phyloP scores from a whole-genome alignment of 1,140 invertebrate species.

The Carcinoscorpius rotundicauda region DNA sequence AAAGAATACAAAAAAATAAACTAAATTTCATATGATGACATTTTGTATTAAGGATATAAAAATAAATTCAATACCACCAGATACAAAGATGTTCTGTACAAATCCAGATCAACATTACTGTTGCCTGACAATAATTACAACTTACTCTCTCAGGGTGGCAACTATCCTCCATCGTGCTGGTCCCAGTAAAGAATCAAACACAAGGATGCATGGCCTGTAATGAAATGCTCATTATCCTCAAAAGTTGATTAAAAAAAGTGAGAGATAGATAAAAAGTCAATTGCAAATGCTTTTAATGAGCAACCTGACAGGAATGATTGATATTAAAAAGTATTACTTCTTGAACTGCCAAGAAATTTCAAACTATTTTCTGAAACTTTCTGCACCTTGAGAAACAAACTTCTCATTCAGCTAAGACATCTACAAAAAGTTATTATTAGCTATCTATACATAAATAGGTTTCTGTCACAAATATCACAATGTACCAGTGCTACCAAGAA shows the following conservation, averaged over 20 bases:
- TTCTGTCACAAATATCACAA: too few species aligned
- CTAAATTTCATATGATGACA: too few species aligned
- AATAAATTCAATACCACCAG: too few species aligned
- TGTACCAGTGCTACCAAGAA: too few species aligned
- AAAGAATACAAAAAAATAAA: too few species aligned
- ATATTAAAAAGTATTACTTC: background rate
- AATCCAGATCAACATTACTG: too few species aligned
- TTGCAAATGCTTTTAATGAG: background rate
- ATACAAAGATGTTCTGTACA: too few species aligned
- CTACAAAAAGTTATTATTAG: too few species aligned
- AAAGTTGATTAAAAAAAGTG: background rate
- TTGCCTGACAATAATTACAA: slow-evolving; percentile 13
- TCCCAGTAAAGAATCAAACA: slow-evolving; percentile 84
- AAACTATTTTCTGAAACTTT: slow-evolving; percentile 29
- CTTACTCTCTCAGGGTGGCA: slow-evolving; percentile 53
- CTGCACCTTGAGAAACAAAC: slow-evolving; percentile 16
- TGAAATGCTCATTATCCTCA: background rate
- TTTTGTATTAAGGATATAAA: too few species aligned
- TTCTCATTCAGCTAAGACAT: too few species aligned
- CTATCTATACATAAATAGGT: too few species aligned
- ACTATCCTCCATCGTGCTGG: slow-evolving; percentile 65
- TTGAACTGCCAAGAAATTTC: background rate
- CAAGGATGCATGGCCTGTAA: slow-evolving; percentile 66
- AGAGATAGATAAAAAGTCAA: slow-evolving; percentile 1
- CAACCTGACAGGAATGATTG: background rate